Evolutionary conservation across 1,140 invertebrate species (phyloP), one percentile per base, ranked within the genome.

Genomic region (Homarus americanus): DNA sequence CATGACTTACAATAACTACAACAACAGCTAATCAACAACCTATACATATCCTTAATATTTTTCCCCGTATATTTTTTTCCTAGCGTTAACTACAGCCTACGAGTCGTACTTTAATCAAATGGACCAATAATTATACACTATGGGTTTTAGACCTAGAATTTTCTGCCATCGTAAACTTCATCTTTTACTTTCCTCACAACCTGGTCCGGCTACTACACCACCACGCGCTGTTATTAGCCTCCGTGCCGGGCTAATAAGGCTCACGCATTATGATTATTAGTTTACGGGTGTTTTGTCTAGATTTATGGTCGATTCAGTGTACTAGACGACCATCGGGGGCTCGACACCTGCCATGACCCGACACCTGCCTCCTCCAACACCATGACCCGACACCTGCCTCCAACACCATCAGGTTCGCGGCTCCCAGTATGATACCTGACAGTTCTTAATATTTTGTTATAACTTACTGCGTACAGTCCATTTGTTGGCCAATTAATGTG

Each of bases 151-250:
- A 44, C 76, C 76, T 44, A 4, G n/a, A 7, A 79, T 79, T 79
- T 79, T 79, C 44, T 44, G 24, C 24, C 9, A 3, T 44, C 38
- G 34, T 79, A 79, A 44, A 79, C 38, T 20, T 24, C 24, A 20
- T 44, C 40, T 12, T n/a, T 79, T 41, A 44, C 76, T 79, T 40
- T n/a, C 38, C 76, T 44, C 44, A 24, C 44, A 44, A 79, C 44
- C 38, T 10, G 10, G n/a, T 34, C 1, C 1, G 17, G 76, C 76
- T 79, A 79, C 76, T 24, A 44, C 76, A n/a, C 73, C 15, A 40
- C 76, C 36, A 28, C 76, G 28, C 28, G n/a, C 44, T 44, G 40
- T 1, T 79, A 44, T 79, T 79, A 79, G 38, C 7, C 38, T n/a
- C 38, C 2, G 38, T 20, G 76, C 28, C 9, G 76, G 38, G 28